Base-by-base conservation (phyloP, 1,140 invertebrate genomes). In the Oryzaephilus surinamensis region DNA sequence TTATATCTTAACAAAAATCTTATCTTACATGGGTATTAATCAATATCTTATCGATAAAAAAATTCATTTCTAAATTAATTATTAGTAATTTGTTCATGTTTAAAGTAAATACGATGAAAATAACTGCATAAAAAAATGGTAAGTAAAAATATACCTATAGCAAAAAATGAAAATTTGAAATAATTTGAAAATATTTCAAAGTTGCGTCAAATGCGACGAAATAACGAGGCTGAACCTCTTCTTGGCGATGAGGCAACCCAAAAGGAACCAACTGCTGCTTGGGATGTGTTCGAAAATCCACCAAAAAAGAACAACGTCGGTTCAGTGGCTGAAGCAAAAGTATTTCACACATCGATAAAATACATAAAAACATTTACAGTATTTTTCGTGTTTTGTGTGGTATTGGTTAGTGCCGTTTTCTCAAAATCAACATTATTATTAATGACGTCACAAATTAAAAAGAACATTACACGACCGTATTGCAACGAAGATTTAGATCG, bases 221-320 rank as follows among this genome's bases (percentile, higher is more conserved):
- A n/a, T n/a, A n/a, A n/a, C n/a, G n/a, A n/a, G n/a, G n/a, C n/a
- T n/a, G n/a, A n/a, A n/a, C n/a, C n/a, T n/a, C n/a, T n/a, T n/a
- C n/a, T n/a, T n/a, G n/a, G n/a, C n/a, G 27, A 29, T n/a, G 27
- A 34, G 17, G 32, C 4, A n/a, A 8, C 10, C 15, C 15, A 12
- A 21, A 34, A n/a, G 20, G 28, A 26, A 26, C 23, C 13, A 26
- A 36, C 10, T 26, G 23, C 10, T 11, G 26, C 5, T 15, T 94
- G 89, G 89, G 87, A 94, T 70, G 83, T 90, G 7, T 94, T 94
- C 66, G 69, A 84, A 54, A 79, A 88, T 61, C 79, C 87, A 28
- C 88, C 88, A 5, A 77, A 80, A 33, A 83, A 86, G 59, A 72
- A 78, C 46, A 83, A 87, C 59, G 81, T 81, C 42, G 84, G 83